phyloP scores from a whole-genome alignment of 64 coral and sea anemone genomes.

The Porites lutea region DNA sequence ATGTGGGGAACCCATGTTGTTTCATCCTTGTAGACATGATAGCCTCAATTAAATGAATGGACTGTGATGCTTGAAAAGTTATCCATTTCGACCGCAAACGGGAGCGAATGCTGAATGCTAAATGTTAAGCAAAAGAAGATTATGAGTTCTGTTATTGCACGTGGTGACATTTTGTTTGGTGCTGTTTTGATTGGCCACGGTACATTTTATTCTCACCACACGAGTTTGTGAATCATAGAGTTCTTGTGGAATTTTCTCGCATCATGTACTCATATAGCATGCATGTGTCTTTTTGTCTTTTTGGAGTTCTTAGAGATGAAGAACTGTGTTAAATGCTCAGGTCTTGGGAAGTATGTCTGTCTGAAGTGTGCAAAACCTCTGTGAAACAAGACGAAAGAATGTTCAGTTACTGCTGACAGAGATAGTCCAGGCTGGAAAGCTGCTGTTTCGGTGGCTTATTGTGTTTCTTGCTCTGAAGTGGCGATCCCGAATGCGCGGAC shows the following conservation, averaged over 20 bases:
- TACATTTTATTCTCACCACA: no score
- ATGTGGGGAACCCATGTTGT: conserved; percentile 19
- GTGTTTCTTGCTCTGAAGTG: not conserved
- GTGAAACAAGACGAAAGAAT: conserved; percentile 17
- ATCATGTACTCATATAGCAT: no score
- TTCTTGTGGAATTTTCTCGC: no score
- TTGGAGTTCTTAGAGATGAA: not conserved
- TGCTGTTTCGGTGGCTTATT: not conserved
- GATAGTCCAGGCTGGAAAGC: conserved; percentile 27
- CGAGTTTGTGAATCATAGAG: no score
- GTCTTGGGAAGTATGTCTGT: not conserved
- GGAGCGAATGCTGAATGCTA: no score
- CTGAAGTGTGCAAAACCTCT: conserved; percentile 13
- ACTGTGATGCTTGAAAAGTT: no score
- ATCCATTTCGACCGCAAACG: no score
- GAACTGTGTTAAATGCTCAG: not conserved
- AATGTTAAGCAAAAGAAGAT: no score
- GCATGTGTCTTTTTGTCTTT: no score
- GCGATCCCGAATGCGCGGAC: not conserved
- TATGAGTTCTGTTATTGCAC: no score
- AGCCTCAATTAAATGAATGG: conserved; percentile 15
- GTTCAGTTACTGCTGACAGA: not conserved
- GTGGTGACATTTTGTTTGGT: no score
- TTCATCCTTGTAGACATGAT: conserved; percentile 36
- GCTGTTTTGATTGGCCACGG: no score